A percentile compares a stretch with the other conserved stretches of the same genome.
These are phyloP conservation scores for Hemistola chrysoprasaria DNA, from an alignment of 2,888 invertebrate species.

Conservation along the genomic window DNA sequence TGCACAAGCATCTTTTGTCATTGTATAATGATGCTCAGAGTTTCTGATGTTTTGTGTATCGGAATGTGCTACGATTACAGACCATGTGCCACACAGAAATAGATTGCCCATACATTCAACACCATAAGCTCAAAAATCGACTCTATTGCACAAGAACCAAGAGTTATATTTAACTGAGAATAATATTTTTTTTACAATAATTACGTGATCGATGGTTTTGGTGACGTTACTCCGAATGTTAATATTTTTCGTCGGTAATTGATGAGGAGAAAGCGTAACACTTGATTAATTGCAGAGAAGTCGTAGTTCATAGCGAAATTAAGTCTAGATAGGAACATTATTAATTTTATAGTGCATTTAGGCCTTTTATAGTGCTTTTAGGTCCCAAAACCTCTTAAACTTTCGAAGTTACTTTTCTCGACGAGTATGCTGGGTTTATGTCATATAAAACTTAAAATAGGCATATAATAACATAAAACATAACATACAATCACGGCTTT, in stretches of 20 bases:
- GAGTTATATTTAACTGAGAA: not conserved
- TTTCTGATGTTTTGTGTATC: conserved; percentile 70
- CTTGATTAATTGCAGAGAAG: conserved; percentile 39
- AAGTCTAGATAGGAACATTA: too few species aligned
- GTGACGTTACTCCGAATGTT: conserved; percentile 33
- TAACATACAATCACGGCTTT: too few species aligned
- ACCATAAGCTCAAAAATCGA: conserved; percentile 2
- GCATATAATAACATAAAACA: too few species aligned
- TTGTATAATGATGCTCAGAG: conserved; percentile 74
- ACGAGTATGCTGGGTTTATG: too few species aligned
- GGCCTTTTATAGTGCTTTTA: too few species aligned
- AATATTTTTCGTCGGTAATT: conserved; percentile 41
- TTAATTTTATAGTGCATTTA: too few species aligned
- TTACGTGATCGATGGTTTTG: conserved; percentile 49
- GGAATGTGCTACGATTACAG: conserved; percentile 70
- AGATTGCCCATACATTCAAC: conserved; percentile 19
- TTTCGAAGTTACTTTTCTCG: too few species aligned
- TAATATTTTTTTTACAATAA: not conserved
- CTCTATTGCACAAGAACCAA: not conserved
- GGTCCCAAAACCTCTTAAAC: too few species aligned
- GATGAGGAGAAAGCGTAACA: conserved; percentile 41
- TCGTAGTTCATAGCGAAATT: not conserved
- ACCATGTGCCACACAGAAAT: conserved; percentile 28
- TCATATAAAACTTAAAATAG: too few species aligned
- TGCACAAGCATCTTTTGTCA: conserved; percentile 79